Base-by-base conservation (phyloP, 2,113 vertebrate genomes). In the Sigmodon hispidus region DNA sequence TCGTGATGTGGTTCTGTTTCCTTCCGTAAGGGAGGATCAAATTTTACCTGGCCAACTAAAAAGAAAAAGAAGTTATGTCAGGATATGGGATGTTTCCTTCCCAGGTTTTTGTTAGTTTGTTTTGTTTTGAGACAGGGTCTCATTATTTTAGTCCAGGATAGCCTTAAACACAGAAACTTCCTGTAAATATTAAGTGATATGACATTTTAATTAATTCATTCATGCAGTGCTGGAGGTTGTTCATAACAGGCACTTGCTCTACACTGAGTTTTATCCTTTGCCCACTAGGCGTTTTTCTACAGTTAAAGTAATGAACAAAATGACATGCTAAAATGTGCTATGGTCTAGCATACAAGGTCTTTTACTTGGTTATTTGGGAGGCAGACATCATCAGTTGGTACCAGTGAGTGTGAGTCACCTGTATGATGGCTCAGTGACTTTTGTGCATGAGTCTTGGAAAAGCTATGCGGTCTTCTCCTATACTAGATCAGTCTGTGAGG, bases 1-100 rank as follows among this genome's bases (percentile, higher is more conserved):
- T 99, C 99, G 95, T 99, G 99, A 98, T 99, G 99, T 67, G 99
- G 99, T 72, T 99, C 99, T 3, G 99, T 99, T 97, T 99, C 99
- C 93, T 99, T 99, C 97, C 99, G 99, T 98, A 99, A 97, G 0
- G 99, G 99, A 93, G 99, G 99, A 98, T 99, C 99, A 97, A 99
- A 99, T 98, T 99, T 99, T 96, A 99, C 99, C 98, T 99, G 99
- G 95, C 99, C 99, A 98, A 99, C 99, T 99, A 76, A 73, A 96
- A 91, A 87, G 94, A 76, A 98, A 96, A 98, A 98, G 19, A 94
- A 83, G 24, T 83, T 65, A 96, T 95, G 43, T 22, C 55, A 81
- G 45, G 19, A 83, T 90, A 84, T 36, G 80, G 50, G 80, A 76
- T 94, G 89, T 40, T 94, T 50, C 17, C 43, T 50, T 67, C 61